Evolutionary conservation across 2,797 vertebrate species (phyloP).

Genomic region (Peromyscus nudipes): DNA sequence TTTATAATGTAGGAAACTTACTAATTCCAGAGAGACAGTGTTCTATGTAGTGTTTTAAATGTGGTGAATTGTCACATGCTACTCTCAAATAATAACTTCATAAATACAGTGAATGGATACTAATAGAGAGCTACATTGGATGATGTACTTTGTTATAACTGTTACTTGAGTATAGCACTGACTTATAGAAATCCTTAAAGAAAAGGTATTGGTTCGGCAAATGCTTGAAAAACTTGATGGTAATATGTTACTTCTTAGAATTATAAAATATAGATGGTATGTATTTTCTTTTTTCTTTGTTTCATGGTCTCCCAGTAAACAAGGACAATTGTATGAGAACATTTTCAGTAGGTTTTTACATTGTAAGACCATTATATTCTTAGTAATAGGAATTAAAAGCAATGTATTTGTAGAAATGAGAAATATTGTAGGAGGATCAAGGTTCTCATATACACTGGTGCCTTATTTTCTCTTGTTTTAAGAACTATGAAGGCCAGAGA

Average conservation of each 20-base stretch:
- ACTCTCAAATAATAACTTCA: neutral
- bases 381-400: neutral
- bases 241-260: neutral
- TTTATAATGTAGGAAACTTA: neutral
- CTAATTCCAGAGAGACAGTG: neutral
- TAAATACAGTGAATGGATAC: neutral
- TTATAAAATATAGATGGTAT: neutral
- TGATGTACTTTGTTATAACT: neutral
- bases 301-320: neutral
- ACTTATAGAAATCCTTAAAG: neutral
- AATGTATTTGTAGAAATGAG: neutral
- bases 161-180: neutral
- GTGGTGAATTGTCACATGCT: neutral
- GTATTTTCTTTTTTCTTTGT: neutral
- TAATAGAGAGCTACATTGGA: neutral
- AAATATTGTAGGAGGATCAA: neutral
- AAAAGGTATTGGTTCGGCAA: neutral
- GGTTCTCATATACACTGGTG: neutral
- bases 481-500: neutral
- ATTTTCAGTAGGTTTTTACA: slow-evolving; percentile 45
- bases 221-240: neutral
- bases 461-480: neutral
- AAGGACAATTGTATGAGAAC: neutral
- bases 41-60: neutral
- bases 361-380: slow-evolving; percentile 6